Conservation (phyloP, 2,888 invertebrate species). For the Graphium colonna region DNA sequence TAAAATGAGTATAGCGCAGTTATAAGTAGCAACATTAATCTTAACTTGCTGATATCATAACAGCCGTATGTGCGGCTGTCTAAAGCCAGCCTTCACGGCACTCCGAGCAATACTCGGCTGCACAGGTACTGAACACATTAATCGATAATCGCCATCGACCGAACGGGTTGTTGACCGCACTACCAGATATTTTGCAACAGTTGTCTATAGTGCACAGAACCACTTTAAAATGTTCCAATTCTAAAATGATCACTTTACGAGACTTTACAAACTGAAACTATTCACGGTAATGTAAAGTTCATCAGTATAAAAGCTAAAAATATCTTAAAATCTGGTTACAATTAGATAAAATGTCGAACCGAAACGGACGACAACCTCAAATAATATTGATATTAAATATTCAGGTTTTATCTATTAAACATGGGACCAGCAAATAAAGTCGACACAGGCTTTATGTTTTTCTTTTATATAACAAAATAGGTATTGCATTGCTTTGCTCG, state of each 20-base stretch:
- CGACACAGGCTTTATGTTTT: no score
- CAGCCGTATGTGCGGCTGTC: neutral
- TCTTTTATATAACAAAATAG: no score
- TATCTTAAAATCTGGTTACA: no score
- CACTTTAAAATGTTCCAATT: conserved; percentile 9
- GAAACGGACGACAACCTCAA: no score
- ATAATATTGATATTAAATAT: conserved; percentile 25
- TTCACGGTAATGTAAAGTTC: no score
- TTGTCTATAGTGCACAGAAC: conserved; percentile 6
- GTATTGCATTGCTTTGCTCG: no score
- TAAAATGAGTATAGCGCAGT: no score
- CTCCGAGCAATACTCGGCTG: neutral
- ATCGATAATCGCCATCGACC: conserved; percentile 8
- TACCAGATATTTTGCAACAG: conserved; percentile 12
- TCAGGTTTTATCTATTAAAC: conserved; percentile 41
- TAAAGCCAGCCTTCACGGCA: neutral
- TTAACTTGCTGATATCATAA: neutral
- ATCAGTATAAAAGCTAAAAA: neutral
- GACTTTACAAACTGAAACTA: no score
- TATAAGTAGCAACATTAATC: neutral
- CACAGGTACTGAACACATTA: conserved; percentile 9
- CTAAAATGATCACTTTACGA: neutral
- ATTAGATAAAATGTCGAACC: no score
- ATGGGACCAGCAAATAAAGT: no score
- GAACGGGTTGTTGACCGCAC: conserved; percentile 10